These are phyloP conservation scores for Aelia acuminata DNA, from an alignment of 2,888 invertebrate species.

Conservation along the genomic window DNA sequence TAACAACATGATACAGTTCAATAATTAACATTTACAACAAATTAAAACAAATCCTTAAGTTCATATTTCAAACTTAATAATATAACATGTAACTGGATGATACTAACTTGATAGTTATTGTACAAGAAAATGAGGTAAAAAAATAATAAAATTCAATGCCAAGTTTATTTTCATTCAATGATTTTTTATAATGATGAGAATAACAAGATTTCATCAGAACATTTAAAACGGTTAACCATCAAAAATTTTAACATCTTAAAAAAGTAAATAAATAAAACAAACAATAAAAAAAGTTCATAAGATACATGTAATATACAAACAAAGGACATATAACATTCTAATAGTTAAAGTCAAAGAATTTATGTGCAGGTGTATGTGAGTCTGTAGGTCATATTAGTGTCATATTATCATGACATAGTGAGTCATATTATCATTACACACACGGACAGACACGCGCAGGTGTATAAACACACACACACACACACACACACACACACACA, in stretches of 20 bases:
- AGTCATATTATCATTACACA: too few relatives aligned
- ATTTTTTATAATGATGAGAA: neutral
- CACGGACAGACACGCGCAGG: too few relatives aligned
- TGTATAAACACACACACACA: too few relatives aligned
- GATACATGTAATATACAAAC: neutral
- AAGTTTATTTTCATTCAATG: neutral
- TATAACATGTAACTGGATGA: neutral
- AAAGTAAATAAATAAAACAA: conserved; percentile 17
- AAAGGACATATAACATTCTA: neutral
- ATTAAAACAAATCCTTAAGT: neutral
- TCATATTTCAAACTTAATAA: neutral
- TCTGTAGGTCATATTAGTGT: neutral
- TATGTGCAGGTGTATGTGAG: neutral
- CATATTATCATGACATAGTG: too few relatives aligned
- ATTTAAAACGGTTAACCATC: neutral
- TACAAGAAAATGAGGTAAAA: neutral
- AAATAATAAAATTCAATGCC: conserved; percentile 13
- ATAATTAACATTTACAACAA: neutral
- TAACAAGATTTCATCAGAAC: neutral
- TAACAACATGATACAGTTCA: neutral
- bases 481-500: neutral
- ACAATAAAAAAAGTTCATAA: neutral
- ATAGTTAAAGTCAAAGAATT: neutral
- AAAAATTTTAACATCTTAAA: conserved; percentile 30
- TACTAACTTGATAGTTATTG: neutral